phyloP scores from a whole-genome alignment of 2,113 vertebrate species.

The Pardalotus punctatus region DNA sequence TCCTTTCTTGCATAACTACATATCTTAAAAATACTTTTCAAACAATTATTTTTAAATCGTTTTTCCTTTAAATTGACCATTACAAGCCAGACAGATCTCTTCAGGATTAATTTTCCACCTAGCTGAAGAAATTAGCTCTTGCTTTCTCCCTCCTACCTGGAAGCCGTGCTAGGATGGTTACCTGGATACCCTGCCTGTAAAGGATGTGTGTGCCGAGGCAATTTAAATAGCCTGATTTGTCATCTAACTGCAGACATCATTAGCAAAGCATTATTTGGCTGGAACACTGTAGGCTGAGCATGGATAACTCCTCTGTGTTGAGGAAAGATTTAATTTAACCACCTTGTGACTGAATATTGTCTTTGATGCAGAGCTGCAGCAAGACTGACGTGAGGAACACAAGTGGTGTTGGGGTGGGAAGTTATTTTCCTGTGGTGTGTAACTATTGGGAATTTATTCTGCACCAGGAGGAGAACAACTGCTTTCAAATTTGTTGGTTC shows the following conservation, averaged over 20 bases:
- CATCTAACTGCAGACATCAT: conserved; percentile 37
- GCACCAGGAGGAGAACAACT: background rate
- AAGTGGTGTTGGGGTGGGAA: background rate
- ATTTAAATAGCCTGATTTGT: conserved; percentile 46
- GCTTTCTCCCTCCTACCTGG: conserved; percentile 19
- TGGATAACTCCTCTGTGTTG: background rate
- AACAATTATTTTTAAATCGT: background rate
- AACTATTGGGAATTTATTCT: background rate
- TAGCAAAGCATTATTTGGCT: conserved; percentile 44
- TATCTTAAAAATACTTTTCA: background rate
- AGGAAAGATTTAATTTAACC: conserved; percentile 31
- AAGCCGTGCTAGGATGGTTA: background rate
- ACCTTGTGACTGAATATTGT: background rate
- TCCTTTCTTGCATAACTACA: background rate
- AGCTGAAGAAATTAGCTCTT: conserved; percentile 19
- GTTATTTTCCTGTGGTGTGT: background rate
- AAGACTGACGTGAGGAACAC: background rate
- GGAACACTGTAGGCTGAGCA: conserved; percentile 32
- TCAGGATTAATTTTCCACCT: conserved; percentile 41
- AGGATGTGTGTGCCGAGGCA: background rate
- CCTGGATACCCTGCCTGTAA: conserved; percentile 41
- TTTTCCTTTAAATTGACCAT: conserved; percentile 32
- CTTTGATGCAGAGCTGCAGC: background rate
- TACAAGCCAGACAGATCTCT: conserved; percentile 1
- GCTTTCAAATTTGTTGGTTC: background rate